Evolutionary conservation across 2,888 invertebrate genomes (phyloP).

Genomic region (Adelphocoris suturalis): DNA sequence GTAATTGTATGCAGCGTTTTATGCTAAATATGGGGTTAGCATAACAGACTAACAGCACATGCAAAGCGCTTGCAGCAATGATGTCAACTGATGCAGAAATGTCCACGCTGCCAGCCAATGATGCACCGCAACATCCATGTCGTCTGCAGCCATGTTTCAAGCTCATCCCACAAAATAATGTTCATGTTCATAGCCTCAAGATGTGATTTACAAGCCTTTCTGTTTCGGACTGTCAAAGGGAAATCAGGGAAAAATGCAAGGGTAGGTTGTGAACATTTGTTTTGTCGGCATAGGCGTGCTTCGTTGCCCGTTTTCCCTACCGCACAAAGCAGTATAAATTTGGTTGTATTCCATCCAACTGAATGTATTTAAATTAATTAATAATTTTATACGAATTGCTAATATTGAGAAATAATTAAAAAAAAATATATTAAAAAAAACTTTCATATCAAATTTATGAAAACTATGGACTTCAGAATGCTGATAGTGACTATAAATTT

Average conservation of each 20-base stretch:
- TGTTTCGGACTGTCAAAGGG: not conserved
- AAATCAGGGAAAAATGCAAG: not conserved
- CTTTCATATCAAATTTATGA: too few relatives aligned
- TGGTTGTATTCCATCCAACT: too few relatives aligned
- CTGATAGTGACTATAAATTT: too few relatives aligned
- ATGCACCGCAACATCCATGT: slow-evolving; percentile 27
- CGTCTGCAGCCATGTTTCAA: not conserved
- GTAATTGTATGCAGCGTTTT: slow-evolving; percentile 15
- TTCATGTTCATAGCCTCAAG: not conserved
- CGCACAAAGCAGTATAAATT: too few relatives aligned
- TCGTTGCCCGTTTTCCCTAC: not conserved
- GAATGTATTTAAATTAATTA: too few relatives aligned
- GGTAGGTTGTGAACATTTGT: not conserved
- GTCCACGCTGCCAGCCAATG: slow-evolving; percentile 15
- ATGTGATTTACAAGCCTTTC: not conserved
- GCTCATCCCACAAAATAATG: slow-evolving; percentile 25
- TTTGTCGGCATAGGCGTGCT: slow-evolving; percentile 29
- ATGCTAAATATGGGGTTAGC: not conserved
- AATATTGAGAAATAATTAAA: too few relatives aligned
- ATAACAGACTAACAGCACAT: slow-evolving; percentile 42
- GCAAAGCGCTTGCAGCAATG: slow-evolving; percentile 48
- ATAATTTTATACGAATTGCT: too few relatives aligned
- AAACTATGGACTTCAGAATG: too few relatives aligned
- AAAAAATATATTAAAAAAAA: too few relatives aligned
- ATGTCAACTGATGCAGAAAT: not conserved